phyloP scores from a whole-genome alignment of 2,888 invertebrate species.

The Lydus trimaculatus region DNA sequence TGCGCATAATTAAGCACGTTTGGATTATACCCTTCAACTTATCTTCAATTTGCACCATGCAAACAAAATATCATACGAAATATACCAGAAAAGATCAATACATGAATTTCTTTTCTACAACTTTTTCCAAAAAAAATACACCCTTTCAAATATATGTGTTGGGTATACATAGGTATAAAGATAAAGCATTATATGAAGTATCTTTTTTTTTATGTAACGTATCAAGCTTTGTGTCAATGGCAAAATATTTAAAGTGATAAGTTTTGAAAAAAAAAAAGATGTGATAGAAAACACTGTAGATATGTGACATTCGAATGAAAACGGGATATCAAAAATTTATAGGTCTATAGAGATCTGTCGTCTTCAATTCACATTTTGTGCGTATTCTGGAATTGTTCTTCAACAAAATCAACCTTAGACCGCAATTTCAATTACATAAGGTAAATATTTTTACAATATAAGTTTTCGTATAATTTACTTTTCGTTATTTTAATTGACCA shows the following conservation, averaged over 20 bases:
- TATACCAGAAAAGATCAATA: not conserved
- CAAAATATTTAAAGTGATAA: conserved; percentile 3
- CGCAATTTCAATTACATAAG: not conserved
- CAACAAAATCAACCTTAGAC: conserved; percentile 21
- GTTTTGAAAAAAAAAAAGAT: not conserved
- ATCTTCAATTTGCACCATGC: conserved; percentile 31
- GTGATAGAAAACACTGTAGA: conserved; percentile 9
- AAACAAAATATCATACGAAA: conserved; percentile 13
- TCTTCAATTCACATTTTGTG: conserved; percentile 25
- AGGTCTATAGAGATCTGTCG: conserved; percentile 28
- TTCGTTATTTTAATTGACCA: not conserved
- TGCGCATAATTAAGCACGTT: conserved; percentile 39
- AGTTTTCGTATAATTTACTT: not conserved
- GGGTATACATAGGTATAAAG: not conserved
- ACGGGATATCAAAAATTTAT: conserved; percentile 31
- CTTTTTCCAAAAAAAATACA: not conserved
- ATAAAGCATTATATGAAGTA: not conserved
- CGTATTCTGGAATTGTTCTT: conserved; percentile 26
- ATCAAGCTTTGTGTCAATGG: not conserved
- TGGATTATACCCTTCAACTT: conserved; percentile 13
- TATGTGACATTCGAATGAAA: conserved; percentile 34
- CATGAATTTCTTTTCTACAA: not conserved
- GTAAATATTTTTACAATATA: not conserved
- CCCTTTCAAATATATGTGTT: not conserved
- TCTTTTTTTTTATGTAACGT: not conserved